phyloP scores from a whole-genome alignment of 2,888 invertebrate genomes.

The Pyralis farinalis region DNA sequence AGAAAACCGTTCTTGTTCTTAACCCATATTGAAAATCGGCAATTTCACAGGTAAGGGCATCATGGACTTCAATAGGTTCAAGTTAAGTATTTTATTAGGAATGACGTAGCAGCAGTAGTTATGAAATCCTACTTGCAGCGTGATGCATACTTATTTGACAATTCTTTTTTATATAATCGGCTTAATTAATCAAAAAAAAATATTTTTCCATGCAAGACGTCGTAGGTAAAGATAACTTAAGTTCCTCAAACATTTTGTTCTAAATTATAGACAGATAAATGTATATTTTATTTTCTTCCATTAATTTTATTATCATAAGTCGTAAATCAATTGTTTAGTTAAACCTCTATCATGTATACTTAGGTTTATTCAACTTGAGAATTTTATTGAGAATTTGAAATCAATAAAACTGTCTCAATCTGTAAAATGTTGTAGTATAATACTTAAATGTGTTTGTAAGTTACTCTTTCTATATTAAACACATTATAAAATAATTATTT shows the following conservation, averaged over 20 bases:
- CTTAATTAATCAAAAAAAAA: not conserved
- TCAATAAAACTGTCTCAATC: not conserved
- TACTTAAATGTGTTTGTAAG: not conserved
- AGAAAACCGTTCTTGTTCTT: too few species aligned
- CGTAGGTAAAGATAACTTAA: slow-evolving; percentile 20
- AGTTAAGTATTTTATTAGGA: too few species aligned
- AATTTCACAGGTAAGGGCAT: too few species aligned
- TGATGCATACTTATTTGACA: too few species aligned
- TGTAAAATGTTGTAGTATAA: not conserved
- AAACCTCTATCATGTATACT: slow-evolving; percentile 60
- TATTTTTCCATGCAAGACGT: not conserved
- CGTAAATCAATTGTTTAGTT: slow-evolving; percentile 7
- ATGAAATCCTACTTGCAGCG: not conserved
- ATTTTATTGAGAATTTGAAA: not conserved
- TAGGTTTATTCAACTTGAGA: slow-evolving; percentile 5
- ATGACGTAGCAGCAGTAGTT: too few species aligned
- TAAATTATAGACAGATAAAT: slow-evolving; percentile 28
- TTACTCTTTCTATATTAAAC: not conserved
- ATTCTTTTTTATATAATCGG: not conserved
- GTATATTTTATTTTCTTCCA: slow-evolving; percentile 62
- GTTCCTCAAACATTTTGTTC: slow-evolving; percentile 41
- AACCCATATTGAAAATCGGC: too few species aligned
- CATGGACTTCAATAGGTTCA: too few species aligned
- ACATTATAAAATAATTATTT: not conserved
- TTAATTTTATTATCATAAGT: slow-evolving; percentile 41